A percentile compares a stretch with the other conserved stretches of the same genome.
Conservation (phyloP, 2,113 vertebrate genomes). For the Rattus norvegicus region GRCr8 NC_086019.1:131770501-131771000, state of each 20-base stretch:
- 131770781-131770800: constrained; percentile 77
- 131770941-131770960: constrained; percentile 78
- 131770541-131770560: constrained; percentile 81
- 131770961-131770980: constrained; percentile 82
- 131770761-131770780: constrained; percentile 82
- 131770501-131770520: constrained; percentile 29
- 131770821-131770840: constrained; percentile 80
- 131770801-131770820: constrained; percentile 81
- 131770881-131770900: constrained; percentile 84
- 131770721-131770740: constrained; percentile 70
- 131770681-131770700: constrained; percentile 77
- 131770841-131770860: constrained; percentile 81
- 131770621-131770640: constrained; percentile 78
- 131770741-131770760: constrained; percentile 70
- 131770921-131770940: constrained; percentile 77
- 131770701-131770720: constrained; percentile 81
- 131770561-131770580: constrained; percentile 79
- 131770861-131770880: constrained; percentile 83
- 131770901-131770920: constrained; percentile 84
- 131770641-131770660: constrained; percentile 74
- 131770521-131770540: constrained; percentile 80
- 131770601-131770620: constrained; percentile 73
- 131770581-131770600: constrained; percentile 80
- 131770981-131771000: constrained; percentile 81
- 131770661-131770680: constrained; percentile 77